Evolutionary conservation across 2,888 invertebrate species (phyloP).

Genomic region (Hymenopus coronatus): DNA sequence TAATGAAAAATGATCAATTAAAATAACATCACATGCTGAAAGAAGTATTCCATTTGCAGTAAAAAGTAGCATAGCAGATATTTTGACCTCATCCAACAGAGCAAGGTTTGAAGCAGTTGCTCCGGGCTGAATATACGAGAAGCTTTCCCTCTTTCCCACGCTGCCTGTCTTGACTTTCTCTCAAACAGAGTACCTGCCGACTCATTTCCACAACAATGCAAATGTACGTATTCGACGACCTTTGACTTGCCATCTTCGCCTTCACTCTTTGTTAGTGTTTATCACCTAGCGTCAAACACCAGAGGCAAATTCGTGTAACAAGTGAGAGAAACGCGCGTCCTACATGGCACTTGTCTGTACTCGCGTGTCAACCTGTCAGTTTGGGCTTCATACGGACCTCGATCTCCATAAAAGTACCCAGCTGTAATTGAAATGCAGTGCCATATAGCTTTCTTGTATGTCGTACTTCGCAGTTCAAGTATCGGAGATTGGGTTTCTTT

Average conservation of each 20-base stretch:
- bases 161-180: not conserved
- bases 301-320: not conserved
- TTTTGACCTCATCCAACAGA: not conserved
- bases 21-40: too few relatives aligned
- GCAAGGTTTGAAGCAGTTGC: not conserved
- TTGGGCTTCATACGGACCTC: not conserved
- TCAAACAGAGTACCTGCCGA: not conserved
- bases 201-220: not conserved
- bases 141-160: not conserved
- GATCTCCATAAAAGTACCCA: too few relatives aligned
- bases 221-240: not conserved
- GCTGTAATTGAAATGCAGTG: too few relatives aligned
- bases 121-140: not conserved
- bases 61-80: not conserved
- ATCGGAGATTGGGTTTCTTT: too few relatives aligned
- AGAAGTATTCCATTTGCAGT: too few relatives aligned
- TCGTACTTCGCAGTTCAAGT: too few relatives aligned
- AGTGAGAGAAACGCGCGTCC: not conserved
- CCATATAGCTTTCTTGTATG: too few relatives aligned
- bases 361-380: not conserved
- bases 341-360: not conserved
- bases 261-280: not conserved
- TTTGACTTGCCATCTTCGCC: not conserved
- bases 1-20: too few relatives aligned
- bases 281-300: not conserved